Evolutionary conservation across 30 jellyfish, hydroid and myxozoan species (phyloP).

Genomic region (Hydractinia echinata): DNA sequence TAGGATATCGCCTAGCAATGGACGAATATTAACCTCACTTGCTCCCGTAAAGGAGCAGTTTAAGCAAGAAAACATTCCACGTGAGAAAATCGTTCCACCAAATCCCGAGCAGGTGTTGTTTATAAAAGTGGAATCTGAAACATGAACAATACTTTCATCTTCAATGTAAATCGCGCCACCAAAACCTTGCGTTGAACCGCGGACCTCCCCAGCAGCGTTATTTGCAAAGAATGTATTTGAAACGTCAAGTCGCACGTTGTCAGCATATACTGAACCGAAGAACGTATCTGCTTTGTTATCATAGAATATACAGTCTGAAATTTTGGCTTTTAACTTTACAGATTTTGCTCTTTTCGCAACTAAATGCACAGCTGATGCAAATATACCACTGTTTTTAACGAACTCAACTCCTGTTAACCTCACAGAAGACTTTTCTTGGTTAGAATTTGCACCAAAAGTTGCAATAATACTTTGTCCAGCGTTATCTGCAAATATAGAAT

Average conservation of each 20-base stretch:
- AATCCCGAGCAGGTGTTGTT: constrained; percentile 93
- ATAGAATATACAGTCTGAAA: constrained; percentile 33
- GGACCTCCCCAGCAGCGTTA: constrained; percentile 82
- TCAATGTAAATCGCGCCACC: constrained; percentile 95
- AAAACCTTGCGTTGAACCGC: constrained; percentile 82
- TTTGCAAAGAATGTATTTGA: constrained; percentile 29
- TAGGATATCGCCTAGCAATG: constrained; percentile 79
- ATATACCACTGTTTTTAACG: constrained; percentile 61
- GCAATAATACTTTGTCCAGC: constrained; percentile 67
- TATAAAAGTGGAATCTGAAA: constrained; percentile 33
- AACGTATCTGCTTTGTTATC: constrained; percentile 69
- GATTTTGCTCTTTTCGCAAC: not conserved
- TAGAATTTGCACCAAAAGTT: constrained; percentile 39
- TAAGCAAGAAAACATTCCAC: constrained; percentile 59
- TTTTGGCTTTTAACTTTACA: constrained; percentile 8
- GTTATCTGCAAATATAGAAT: constrained; percentile 41
- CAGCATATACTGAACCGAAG: constrained; percentile 92
- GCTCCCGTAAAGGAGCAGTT: constrained; percentile 54
- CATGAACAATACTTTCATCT: constrained; percentile 40
- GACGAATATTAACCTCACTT: constrained; percentile 29
- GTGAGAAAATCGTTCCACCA: constrained; percentile 88
- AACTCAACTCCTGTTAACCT: constrained; percentile 9
- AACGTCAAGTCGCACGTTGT: constrained; percentile 50
- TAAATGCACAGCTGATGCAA: constrained; percentile 74
- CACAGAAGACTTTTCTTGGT: constrained; percentile 19